Base-by-base conservation (phyloP, 1,140 invertebrate genomes). In the Brachionus rotundiformis region DNA sequence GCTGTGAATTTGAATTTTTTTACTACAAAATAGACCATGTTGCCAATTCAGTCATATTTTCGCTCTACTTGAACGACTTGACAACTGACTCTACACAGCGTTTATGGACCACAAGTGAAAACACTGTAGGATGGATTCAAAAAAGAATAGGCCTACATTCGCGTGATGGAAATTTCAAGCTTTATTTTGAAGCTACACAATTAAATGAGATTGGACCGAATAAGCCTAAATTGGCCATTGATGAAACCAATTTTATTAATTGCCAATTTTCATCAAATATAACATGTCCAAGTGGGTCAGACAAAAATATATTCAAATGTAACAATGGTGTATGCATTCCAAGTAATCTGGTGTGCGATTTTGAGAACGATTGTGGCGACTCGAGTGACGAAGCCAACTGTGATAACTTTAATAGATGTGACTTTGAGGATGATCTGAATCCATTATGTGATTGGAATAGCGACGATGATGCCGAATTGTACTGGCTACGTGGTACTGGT, bases 11-110 rank as follows among this genome's bases (percentile, higher is more conserved):
- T 19, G 39, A 68, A 23, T 92, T 93, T 84, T 93, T 90, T 88
- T 90, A 87, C 84, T 92, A 93, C 84, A 93, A 93, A 92, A 92
- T 89, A 83, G 92, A 92, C n/a, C 25, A 41, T 29, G 47, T 54
- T 54, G 44, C n/a, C 4, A 59, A 54, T n/a, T 39, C 76, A 1
- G 47, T 59, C 36, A 39, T 79, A 3, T 73, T 73, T 8, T 54
- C 76, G 0, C 29, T 79, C 5, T 59, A 79, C 19, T 63, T 59
- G 8, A 79, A 63, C 25, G 76, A 79, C 19, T 4, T 47, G 3
- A 27, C 7, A 0, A 33, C 31, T 39, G 31, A 59, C 23, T 39
- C 29, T 10, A 79, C 23, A 8, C 31, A 59, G 6, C 29, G 76
- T 10, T 79, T 79, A 41, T 79, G 76, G 76, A 54, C 33, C 31